Percentiles rank a stretch among this genome's conserved stretches.
Evolutionary conservation across 2,113 vertebrate genomes (phyloP).

Genomic region (Rhizomys pruinosus): DNA sequence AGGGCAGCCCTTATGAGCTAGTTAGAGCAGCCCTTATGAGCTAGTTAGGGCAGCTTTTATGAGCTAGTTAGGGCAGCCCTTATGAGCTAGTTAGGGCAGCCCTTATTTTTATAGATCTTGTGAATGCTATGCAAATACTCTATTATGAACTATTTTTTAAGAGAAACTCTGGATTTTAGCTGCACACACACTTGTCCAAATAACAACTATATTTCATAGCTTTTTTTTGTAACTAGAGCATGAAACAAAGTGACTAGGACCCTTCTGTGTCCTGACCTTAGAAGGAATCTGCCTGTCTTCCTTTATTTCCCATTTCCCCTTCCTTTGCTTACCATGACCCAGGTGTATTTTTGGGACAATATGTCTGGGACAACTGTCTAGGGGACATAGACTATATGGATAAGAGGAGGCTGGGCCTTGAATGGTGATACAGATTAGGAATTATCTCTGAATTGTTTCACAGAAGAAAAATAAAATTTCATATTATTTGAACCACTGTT

Average conservation of each 20-base stretch:
- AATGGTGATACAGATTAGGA: background rate
- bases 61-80: no score
- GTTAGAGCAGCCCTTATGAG: no score
- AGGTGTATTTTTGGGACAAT: background rate
- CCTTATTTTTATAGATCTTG: no score
- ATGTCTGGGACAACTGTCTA: background rate
- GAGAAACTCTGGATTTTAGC: background rate
- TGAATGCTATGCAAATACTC: background rate
- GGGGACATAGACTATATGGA: background rate
- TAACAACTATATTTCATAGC: background rate
- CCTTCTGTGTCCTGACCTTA: background rate
- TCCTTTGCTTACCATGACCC: background rate
- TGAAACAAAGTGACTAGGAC: background rate
- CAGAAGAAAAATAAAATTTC: slow-evolving; percentile 15
- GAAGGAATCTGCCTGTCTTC: background rate
- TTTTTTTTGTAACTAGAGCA: background rate
- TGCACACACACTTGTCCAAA: background rate
- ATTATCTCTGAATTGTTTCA: slow-evolving; percentile 36
- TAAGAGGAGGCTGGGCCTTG: background rate
- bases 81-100: no score
- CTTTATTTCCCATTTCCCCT: background rate
- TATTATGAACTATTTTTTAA: background rate
- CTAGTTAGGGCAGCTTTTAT: no score
- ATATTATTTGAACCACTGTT: background rate
- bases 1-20: no score